Base-by-base conservation (phyloP, 1,140 invertebrate species). In the Piezodorus guildinii region DNA sequence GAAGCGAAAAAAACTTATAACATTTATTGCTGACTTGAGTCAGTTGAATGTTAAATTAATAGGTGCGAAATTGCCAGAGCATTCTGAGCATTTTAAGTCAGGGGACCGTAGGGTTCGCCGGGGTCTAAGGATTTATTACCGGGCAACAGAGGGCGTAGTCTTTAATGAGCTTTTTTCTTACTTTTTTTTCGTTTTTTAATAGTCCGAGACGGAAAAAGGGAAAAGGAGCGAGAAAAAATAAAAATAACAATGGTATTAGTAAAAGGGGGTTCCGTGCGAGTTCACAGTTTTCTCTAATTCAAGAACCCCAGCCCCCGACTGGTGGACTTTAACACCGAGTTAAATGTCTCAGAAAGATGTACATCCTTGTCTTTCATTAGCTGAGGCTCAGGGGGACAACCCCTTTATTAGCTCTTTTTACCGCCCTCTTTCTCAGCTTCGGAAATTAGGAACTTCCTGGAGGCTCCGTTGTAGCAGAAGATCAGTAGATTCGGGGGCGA, bases 271-370 rank as follows among this genome's bases (percentile, higher is more conserved):
- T 39, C 34, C 34, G 34, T 39, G 34, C 34, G 34, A 39, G 34
- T 39, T 39, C 34, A 49, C 46, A 49, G n/a, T 49, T 39, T 49
- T 16, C 58, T 60, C 34, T 60, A 34, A 34, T 60, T 60, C 23
- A 14, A n/a, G 2, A 17, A 4, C 34, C 58, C 14, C 58, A 9
- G 3, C 27, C 14, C 34, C 30, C 63, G 12, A 21, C n/a, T 3
- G 10, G 21, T 49, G 46, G 46, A 49, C 46, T 49, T 49, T 64
- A 64, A 64, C 59, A 64, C 52, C 63, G 63, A 45, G 63, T 64
- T 64, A 64, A 64, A 64, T 64, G 63, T 64, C 52, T 56, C 46
- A 64, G 63, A 64, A 64, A 64, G 34, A 64, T 64, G 52, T 64
- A 56, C 63, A 64, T 64, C 56, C 45, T 64, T 64, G 51, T 21